Base-by-base conservation (phyloP, 2,888 invertebrate species). In the Deilephila elpenor region DNA sequence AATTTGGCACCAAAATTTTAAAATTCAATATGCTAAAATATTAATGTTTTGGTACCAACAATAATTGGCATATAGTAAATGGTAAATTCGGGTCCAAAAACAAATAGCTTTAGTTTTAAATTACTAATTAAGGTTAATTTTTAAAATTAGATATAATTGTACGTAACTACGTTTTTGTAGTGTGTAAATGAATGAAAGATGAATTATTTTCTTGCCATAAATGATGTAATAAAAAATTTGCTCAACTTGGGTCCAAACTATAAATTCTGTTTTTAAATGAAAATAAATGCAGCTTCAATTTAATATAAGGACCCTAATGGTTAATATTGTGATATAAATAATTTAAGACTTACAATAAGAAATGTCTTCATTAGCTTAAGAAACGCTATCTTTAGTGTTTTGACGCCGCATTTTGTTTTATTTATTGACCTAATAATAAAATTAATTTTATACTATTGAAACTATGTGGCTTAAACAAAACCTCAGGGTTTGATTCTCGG, bases 141-240 rank as follows among this genome's bases (percentile, higher is more conserved):
- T 56, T 56, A 56, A n/a, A 72, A 62, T 60, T 62, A 72, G 44
- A 1, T 11, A 37, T 51, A 62, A 64, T 32, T 72, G n/a, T n/a
- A 19, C n/a, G 34, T 60, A 70, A 70, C 59, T 70, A 67, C 37
- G 37, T 73, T 73, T 59, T 59, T 64, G 34, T 53, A 59, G 71
- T 71, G 34, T 11, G 8, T 59, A 20, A 20, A 56, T 14, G 71
- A 70, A 59, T 59, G 59, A 71, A 74, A 34, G 59, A 71, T 34
- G 59, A 34, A 59, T 74, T 80, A 76, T 79, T 80, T 72, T 80
- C 67, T 51, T 51, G 44, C 25, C 44, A 44, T 51, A n/a, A 44
- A 14, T 20, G n/a, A 7, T 37, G 14, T 14, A 14, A 67, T 25
- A 17, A 20, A 44, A 44, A 51, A 20, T 44, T 25, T 25, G 17